Base-by-base conservation (phyloP, 1,140 invertebrate species). In the Heliconius himera region DNA sequence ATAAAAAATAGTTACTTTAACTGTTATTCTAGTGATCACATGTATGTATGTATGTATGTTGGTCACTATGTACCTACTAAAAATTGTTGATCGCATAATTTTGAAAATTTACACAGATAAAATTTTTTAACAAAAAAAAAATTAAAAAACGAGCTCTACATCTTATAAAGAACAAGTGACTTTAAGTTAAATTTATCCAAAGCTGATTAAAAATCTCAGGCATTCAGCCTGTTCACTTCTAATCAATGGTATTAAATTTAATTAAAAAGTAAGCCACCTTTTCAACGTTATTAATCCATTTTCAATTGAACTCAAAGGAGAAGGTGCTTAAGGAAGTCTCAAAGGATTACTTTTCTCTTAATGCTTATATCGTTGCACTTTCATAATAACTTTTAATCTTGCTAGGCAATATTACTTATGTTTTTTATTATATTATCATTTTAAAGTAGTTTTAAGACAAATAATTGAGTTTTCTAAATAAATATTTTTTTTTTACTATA, bases 191-290 rank as follows among this genome's bases (percentile, higher is more conserved):
- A 66, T 26, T 66, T 66, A 66, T 66, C 54, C n/a, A 56, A 22
- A 66, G 60, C 60, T 66, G 26, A 66, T 66, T 26, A 66, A 66
- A 66, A 66, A 66, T 66, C 22, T 66, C 3, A 4, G 22, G 60
- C 60, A 26, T 29, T 66, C 60, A 66, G 22, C 6, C 49, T 51
- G 16, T 29, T 66, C 60, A 56, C n/a, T 56, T 56, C 60, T 66
- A 66, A 66, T 66, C 26, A 66, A 29, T 18, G 60, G 11, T 66
- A 66, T n/a, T 46, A 33, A 70, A 29, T 46, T 76, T 70, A 29
- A 76, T 70, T 70, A 76, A 76, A 76, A 76, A 70, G 8, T 46
- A 11, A 76, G 66, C 66, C 36, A 70, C 46, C 74, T 76, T 76
- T 70, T 70, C 74, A 76, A 56, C 29, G 33, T 22, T 60, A 18